A percentile compares a stretch with the other conserved stretches of the same genome.
Conservation (phyloP, 1,140 invertebrate genomes). For the Pogonus chalceus region DNA sequence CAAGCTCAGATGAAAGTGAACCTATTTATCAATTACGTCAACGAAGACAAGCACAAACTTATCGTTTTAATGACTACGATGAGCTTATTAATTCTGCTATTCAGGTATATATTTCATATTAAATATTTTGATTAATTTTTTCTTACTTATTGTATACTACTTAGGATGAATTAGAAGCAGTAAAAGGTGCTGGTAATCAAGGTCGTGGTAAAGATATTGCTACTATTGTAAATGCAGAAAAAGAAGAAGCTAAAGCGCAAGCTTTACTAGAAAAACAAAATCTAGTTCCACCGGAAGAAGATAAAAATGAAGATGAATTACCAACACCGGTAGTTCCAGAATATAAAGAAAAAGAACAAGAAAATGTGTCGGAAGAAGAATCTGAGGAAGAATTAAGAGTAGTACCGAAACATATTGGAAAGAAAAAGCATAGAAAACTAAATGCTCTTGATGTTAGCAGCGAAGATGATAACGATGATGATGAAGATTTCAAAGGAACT, state of each 20-base stretch:
- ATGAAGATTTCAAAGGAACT: slow-evolving; percentile 77
- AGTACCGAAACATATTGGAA: slow-evolving; percentile 28
- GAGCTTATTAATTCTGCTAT: slow-evolving; percentile 88
- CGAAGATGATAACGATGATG: slow-evolving; percentile 64
- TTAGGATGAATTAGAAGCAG: slow-evolving; percentile 58
- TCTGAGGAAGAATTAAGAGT: slow-evolving; percentile 34
- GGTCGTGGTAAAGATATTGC: slow-evolving; percentile 82
- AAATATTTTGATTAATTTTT: slow-evolving; percentile 15
- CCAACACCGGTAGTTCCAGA: slow-evolving; percentile 21
- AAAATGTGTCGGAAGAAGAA: slow-evolving; percentile 36
- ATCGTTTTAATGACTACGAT: slow-evolving; percentile 86
- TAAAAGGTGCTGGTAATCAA: slow-evolving; percentile 64
- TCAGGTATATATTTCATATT: slow-evolving; percentile 39
- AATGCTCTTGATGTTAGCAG: slow-evolving; percentile 73
- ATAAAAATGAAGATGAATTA: slow-evolving; percentile 23
- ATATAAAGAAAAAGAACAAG: slow-evolving; percentile 29
- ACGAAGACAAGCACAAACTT: slow-evolving; percentile 65
- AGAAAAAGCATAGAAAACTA: slow-evolving; percentile 61
- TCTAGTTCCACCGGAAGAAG: slow-evolving; percentile 19
- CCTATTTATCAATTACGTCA: slow-evolving; percentile 74
- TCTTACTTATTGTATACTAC: slow-evolving; percentile 9
- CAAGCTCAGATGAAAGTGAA: slow-evolving; percentile 42
- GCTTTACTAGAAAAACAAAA: slow-evolving; percentile 19
- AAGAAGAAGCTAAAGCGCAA: slow-evolving; percentile 49
- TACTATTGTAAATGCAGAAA: slow-evolving; percentile 75